Evolutionary conservation across 1,140 invertebrate genomes (phyloP).

Genomic region (Coenobita brevimanus): DNA sequence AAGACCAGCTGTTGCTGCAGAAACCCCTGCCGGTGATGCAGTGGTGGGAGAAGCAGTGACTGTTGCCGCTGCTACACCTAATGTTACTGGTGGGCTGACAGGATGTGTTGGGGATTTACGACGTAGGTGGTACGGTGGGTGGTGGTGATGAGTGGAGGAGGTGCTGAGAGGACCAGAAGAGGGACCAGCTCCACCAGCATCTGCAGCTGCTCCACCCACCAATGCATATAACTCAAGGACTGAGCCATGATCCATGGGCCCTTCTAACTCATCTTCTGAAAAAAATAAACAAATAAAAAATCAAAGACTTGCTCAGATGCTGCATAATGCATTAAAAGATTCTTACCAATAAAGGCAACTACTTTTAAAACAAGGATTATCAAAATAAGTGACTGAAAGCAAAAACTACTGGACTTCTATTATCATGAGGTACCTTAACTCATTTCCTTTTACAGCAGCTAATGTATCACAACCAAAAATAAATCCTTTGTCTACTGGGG

Average conservation of each 20-base stretch:
- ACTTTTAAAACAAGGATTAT: too few species aligned
- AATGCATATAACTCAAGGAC: constrained; percentile 39
- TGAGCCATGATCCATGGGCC: constrained; percentile 35
- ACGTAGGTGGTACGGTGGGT: constrained; percentile 57
- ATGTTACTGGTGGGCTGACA: constrained; percentile 33
- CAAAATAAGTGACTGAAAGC: too few species aligned
- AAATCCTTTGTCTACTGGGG: too few species aligned
- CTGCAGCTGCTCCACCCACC: constrained; percentile 43
- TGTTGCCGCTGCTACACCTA: constrained; percentile 27
- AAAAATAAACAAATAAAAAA: neutral
- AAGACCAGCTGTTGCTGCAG: constrained; percentile 46
- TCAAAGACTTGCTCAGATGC: too few species aligned
- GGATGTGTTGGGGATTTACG: constrained; percentile 49
- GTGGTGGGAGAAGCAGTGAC: constrained; percentile 42
- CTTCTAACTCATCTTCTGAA: constrained; percentile 53
- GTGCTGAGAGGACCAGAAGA: constrained; percentile 36
- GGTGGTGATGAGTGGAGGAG: constrained; percentile 52
- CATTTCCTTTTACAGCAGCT: too few species aligned
- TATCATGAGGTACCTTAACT: too few species aligned
- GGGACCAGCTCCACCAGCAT: constrained; percentile 29
- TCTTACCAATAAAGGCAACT: too few species aligned
- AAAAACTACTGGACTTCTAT: too few species aligned
- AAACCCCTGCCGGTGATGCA: constrained; percentile 40
- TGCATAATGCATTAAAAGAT: too few species aligned
- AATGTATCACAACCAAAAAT: too few species aligned